These are phyloP conservation scores for Acronicta alni DNA, from an alignment of 2,888 invertebrate genomes.

Conservation along the genomic window DNA sequence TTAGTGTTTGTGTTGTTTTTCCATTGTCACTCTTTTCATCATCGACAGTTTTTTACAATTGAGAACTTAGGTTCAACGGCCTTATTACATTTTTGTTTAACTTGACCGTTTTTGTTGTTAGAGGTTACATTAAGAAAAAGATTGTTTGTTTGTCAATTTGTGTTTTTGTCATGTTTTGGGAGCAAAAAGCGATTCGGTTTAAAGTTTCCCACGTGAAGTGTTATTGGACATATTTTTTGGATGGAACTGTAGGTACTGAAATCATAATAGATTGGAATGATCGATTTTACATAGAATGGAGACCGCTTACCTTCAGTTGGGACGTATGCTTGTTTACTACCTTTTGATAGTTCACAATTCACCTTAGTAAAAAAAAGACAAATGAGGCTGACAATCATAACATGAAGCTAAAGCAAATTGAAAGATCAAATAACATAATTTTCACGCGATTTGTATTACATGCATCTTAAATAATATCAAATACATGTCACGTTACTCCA, in stretches of 20 bases:
- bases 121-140: conserved; percentile 14
- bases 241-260: no score
- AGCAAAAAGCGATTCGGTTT: background rate
- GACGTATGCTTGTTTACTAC: no score
- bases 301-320: no score
- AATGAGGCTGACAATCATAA: no score
- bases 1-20: conserved; percentile 50
- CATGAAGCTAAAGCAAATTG: background rate
- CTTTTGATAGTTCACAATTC: no score
- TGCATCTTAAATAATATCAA: background rate
- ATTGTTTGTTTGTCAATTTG: conserved; percentile 12
- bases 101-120: conserved; percentile 20
- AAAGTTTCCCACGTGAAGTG: background rate
- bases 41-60: conserved; percentile 21
- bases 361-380: no score
- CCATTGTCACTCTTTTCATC: conserved; percentile 45
- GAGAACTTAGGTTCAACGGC: conserved; percentile 37
- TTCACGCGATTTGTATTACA: no score
- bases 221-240: background rate
- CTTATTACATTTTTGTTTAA: conserved; percentile 26
- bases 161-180: conserved; percentile 4
- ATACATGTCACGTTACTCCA: conserved; percentile 8
- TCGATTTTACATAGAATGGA: no score
- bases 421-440: background rate
- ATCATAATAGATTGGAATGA: no score